These are phyloP conservation scores for Linyphia triangularis DNA, from an alignment of 2,888 invertebrate species.

Conservation along the genomic window DNA sequence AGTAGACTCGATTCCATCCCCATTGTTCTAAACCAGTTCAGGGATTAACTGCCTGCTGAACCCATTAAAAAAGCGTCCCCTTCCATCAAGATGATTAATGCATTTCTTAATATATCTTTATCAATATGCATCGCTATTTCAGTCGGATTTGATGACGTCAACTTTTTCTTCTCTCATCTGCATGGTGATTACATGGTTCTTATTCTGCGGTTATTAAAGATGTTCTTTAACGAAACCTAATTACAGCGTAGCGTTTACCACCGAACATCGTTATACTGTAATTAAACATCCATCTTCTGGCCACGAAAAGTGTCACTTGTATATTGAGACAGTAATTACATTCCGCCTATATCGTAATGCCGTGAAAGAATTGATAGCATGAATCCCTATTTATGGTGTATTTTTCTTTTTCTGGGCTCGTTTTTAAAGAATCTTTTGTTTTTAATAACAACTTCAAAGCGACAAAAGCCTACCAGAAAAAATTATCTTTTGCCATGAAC, in stretches of 20 bases:
- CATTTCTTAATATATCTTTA: neutral
- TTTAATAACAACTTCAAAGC: too few species aligned
- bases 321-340: neutral
- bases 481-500: neutral
- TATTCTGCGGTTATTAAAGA: neutral
- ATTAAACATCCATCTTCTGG: constrained; percentile 21
- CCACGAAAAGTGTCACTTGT: constrained; percentile 30
- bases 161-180: neutral
- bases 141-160: too few species aligned
- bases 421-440: neutral
- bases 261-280: neutral
- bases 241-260: neutral
- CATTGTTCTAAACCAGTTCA: too few species aligned
- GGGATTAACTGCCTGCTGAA: neutral
- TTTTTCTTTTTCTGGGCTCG: neutral
- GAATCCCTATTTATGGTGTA: neutral
- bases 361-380: neutral
- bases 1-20: too few species aligned
- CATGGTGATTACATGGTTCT: neutral
- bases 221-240: neutral
- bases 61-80: neutral
- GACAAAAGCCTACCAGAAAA: neutral
- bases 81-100: neutral
- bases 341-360: neutral
- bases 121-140: neutral